phyloP scores from a whole-genome alignment of 2,888 invertebrate species.

The Antitype chi region DNA sequence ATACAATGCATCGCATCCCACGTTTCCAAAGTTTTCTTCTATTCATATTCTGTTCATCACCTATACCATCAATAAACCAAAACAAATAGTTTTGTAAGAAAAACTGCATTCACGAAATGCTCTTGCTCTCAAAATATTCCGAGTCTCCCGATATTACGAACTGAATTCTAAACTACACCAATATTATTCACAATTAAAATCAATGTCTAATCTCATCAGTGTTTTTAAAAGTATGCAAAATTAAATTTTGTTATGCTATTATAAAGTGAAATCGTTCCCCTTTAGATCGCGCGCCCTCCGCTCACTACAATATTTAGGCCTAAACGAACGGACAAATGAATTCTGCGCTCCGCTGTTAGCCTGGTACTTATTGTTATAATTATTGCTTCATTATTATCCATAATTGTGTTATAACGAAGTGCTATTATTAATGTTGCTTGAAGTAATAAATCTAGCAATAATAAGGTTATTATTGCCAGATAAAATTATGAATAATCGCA shows the following conservation, averaged over 20 bases:
- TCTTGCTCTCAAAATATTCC: not conserved
- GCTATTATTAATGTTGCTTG: constrained; percentile 31
- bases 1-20: not conserved
- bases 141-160: not conserved
- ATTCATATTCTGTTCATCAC: not conserved
- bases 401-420: constrained; percentile 43
- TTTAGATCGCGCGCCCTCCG: constrained; percentile 45
- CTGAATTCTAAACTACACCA: not conserved
- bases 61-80: not conserved
- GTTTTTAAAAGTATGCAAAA: constrained; percentile 9
- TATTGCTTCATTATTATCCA: constrained; percentile 60
- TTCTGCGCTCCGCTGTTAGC: constrained; percentile 68
- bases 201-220: not conserved
- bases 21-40: not conserved
- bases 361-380: constrained; percentile 74
- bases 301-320: constrained; percentile 69
- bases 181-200: constrained; percentile 24
- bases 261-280: constrained; percentile 22
- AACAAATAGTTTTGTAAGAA: not conserved
- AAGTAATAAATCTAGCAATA: constrained; percentile 31
- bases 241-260: constrained; percentile 24
- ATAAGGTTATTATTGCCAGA: constrained; percentile 20
- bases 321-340: constrained; percentile 62
- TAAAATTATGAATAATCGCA: constrained; percentile 13
- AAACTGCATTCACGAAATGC: not conserved